phyloP scores from a whole-genome alignment of 1,140 invertebrate genomes.

The Dinothrombium tinctorium region DNA sequence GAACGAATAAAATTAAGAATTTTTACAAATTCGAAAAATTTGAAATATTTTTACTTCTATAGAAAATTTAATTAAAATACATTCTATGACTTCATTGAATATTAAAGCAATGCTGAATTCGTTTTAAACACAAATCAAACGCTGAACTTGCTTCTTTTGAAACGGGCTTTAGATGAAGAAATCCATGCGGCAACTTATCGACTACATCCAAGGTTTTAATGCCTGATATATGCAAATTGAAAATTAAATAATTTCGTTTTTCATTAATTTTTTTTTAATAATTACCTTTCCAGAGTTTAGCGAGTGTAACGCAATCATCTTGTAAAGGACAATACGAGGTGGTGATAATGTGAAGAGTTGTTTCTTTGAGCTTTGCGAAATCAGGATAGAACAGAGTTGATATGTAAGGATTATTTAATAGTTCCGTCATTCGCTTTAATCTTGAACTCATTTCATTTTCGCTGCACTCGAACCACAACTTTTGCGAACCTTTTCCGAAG shows the following conservation, averaged over 20 bases:
- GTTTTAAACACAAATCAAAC: too few species aligned
- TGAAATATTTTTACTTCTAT: too few species aligned
- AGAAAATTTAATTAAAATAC: too few species aligned
- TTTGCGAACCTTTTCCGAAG: neutral
- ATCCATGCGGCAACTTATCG: neutral
- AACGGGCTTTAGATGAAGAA: neutral
- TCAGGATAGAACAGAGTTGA: neutral
- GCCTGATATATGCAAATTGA: neutral
- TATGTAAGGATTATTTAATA: constrained; percentile 1
- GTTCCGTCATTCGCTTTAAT: neutral
- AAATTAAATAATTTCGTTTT: neutral
- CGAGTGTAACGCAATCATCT: neutral
- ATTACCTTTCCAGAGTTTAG: constrained; percentile 1
- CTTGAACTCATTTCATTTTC: neutral
- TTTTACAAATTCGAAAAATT: too few species aligned
- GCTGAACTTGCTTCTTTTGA: neutral
- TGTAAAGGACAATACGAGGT: neutral
- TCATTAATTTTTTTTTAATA: neutral
- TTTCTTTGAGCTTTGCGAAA: neutral
- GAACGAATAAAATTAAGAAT: too few species aligned
- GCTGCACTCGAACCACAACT: neutral
- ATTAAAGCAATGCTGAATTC: too few species aligned
- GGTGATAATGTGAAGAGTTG: neutral
- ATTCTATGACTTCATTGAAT: too few species aligned
- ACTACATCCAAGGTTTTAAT: neutral